A percentile compares a stretch with the other conserved stretches of the same genome.
Evolutionary conservation across 2,113 vertebrate species (phyloP).

Genomic region (Pelusios castaneus): DNA sequence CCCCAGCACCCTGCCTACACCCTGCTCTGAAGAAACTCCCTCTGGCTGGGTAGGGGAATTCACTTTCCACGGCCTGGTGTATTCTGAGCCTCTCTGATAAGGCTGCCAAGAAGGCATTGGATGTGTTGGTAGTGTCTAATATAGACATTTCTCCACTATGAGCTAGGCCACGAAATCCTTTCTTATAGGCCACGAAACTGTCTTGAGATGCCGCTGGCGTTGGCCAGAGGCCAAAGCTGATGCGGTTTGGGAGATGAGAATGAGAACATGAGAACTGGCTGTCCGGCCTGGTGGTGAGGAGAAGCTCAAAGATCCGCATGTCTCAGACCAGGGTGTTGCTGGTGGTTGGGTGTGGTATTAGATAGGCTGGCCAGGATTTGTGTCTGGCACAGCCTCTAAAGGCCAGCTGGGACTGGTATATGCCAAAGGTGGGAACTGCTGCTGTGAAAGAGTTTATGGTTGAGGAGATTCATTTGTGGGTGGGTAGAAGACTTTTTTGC

Average conservation of each 20-base stretch:
- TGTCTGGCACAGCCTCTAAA: background rate
- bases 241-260: background rate
- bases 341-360: background rate
- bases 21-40: background rate
- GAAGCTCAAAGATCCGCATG: background rate
- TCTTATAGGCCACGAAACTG: background rate
- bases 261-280: background rate
- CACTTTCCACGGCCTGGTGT: background rate
- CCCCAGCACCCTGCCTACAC: background rate
- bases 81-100: background rate
- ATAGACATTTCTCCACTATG: background rate
- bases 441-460: background rate
- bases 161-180: background rate
- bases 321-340: background rate
- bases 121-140: background rate
- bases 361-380: background rate
- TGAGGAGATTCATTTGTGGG: background rate
- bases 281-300: accelerated
- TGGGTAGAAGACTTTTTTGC: background rate
- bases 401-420: background rate
- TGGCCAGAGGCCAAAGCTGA: background rate
- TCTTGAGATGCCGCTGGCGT: background rate
- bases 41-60: background rate
- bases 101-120: background rate
- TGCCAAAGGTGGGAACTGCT: background rate